Evolutionary conservation across 2,113 vertebrate species (phyloP).

Genomic region (Ailurus styani): DNA sequence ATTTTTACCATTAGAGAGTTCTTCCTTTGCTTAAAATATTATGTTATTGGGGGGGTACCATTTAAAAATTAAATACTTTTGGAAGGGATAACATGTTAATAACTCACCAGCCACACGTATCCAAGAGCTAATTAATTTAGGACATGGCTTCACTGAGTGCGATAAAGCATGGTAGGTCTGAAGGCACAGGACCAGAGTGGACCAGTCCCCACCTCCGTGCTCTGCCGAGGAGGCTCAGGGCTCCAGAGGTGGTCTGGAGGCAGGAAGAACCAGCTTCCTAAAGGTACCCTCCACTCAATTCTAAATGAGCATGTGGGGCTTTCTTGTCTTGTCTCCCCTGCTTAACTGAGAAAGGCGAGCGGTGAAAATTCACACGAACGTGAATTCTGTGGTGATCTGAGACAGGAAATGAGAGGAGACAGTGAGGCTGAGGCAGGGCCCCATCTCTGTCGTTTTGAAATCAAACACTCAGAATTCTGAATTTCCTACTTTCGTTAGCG

Average conservation of each 20-base stretch:
- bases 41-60: not conserved
- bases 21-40: not conserved
- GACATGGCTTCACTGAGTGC: not conserved
- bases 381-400: not conserved
- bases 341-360: not conserved
- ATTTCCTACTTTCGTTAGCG: conserved; percentile 3
- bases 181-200: not conserved
- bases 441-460: not conserved
- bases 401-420: not conserved
- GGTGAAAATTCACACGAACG: not conserved
- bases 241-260: not conserved
- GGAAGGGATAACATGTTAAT: not conserved
- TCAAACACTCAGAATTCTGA: not conserved
- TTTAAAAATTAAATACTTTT: not conserved
- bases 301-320: not conserved
- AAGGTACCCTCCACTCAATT: too few relatives aligned
- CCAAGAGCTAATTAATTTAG: not conserved
- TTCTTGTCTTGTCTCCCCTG: not conserved
- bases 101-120: not conserved
- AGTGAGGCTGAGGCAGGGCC: not conserved
- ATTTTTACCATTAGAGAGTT: not conserved
- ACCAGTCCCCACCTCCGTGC: fast-evolving
- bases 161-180: not conserved
- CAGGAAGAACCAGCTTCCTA: not conserved
- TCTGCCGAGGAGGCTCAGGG: too few relatives aligned